Conservation (phyloP, 2,888 invertebrate species). For the Lepeophtheirus nordmannii region DNA sequence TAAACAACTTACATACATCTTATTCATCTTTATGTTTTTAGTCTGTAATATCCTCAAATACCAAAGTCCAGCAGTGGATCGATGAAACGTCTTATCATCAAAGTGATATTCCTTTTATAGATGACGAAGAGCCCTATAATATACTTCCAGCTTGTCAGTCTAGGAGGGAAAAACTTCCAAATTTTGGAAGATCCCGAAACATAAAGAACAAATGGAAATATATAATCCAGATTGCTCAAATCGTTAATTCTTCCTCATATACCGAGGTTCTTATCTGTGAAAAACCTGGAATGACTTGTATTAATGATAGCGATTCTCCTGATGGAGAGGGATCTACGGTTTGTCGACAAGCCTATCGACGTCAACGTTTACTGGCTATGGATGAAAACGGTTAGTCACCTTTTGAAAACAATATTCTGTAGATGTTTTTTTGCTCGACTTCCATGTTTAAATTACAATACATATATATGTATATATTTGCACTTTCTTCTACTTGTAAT, state of each 20-base stretch:
- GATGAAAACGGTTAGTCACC: neutral
- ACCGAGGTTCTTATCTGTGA: neutral
- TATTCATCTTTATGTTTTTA: neutral
- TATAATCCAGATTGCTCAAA: neutral
- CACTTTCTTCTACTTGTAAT: no score
- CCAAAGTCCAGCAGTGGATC: neutral
- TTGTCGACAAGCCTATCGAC: constrained; percentile 11
- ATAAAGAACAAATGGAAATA: constrained; percentile 15
- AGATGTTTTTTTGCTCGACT: no score
- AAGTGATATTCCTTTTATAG: neutral
- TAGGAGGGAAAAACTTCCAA: constrained; percentile 3
- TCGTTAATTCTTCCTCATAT: neutral
- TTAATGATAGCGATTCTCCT: constrained; percentile 17
- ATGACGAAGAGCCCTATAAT: neutral
- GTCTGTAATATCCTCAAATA: neutral
- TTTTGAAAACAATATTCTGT: no score
- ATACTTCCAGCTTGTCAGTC: neutral
- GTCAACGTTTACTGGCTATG: constrained; percentile 12
- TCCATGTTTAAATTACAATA: no score
- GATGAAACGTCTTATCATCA: neutral
- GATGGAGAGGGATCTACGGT: neutral
- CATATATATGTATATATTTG: no score
- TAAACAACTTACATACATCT: neutral
- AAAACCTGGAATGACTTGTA: constrained; percentile 1
- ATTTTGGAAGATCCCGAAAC: constrained; percentile 8